Evolutionary conservation across 23 tunicate species (phyloP).

Genomic region (Styela plicata): DNA sequence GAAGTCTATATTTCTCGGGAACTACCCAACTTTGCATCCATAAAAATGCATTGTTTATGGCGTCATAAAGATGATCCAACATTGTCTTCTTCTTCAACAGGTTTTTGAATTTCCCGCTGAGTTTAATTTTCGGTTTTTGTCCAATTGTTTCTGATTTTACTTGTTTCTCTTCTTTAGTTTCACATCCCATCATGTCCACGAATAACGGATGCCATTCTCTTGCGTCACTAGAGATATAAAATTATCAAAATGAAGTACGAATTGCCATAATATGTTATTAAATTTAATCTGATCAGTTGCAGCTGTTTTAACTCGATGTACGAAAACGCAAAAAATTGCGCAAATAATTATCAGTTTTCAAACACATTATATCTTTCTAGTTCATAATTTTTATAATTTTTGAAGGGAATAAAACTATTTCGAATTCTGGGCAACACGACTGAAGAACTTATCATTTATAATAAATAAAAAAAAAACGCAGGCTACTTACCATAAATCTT

Average conservation of each 20-base stretch:
- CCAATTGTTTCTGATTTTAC: background rate
- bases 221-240: background rate
- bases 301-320: too few relatives aligned
- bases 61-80: constrained; percentile 44
- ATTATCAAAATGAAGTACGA: too few relatives aligned
- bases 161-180: background rate
- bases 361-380: too few relatives aligned
- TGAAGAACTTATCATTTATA: too few relatives aligned
- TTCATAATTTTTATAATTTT: too few relatives aligned
- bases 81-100: constrained; percentile 43
- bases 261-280: too few relatives aligned
- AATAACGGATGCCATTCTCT: background rate
- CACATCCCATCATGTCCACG: background rate
- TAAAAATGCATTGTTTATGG: constrained; percentile 43
- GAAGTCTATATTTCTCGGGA: constrained; percentile 66
- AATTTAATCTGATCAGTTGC: too few relatives aligned
- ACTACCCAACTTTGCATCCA: constrained; percentile 61
- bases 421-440: too few relatives aligned
- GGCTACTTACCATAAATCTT: constrained; percentile 52
- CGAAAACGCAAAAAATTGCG: too few relatives aligned
- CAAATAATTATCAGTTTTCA: too few relatives aligned
- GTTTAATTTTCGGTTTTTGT: background rate
- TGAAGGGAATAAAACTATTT: too few relatives aligned
- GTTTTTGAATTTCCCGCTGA: background rate
- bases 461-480: background rate